Evolutionary conservation across 2,888 invertebrate genomes (phyloP).

Genomic region (Neoitamus cyanurus): DNA sequence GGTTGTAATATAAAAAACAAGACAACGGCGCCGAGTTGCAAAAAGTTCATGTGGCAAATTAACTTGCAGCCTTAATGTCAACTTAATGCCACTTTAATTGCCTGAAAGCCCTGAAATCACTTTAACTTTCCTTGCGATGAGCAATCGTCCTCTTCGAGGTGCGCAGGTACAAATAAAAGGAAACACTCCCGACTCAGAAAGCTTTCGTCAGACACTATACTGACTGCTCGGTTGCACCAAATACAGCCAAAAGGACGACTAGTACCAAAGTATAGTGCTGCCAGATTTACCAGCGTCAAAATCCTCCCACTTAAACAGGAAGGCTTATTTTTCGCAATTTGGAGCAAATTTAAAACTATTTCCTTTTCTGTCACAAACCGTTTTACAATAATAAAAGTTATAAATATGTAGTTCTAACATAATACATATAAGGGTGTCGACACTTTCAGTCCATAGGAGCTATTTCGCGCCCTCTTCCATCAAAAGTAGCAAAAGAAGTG

Average conservation of each 20-base stretch:
- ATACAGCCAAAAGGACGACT: not conserved
- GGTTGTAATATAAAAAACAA: not conserved
- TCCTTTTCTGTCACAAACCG: no score
- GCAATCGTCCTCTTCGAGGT: not conserved
- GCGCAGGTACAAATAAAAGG: slow-evolving; percentile 36
- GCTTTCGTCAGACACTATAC: not conserved
- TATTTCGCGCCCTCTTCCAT: no score
- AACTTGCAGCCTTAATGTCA: not conserved
- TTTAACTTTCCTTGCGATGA: not conserved
- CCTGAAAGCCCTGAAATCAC: not conserved
- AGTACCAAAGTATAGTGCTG: not conserved
- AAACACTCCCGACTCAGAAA: not conserved
- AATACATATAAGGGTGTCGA: no score
- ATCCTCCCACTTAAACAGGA: no score
- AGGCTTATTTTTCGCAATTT: no score
- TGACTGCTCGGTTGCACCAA: not conserved
- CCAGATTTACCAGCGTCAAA: no score
- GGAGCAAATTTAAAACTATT: no score
- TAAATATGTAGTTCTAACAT: no score
- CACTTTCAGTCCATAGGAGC: no score
- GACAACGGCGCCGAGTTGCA: not conserved
- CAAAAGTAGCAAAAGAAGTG: no score
- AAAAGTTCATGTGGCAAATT: not conserved
- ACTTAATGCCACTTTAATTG: not conserved
- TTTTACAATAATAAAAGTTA: no score